These are phyloP conservation scores for Tragopan temminckii DNA, from an alignment of 2,797 vertebrate genomes.

Conservation along the genomic window DNA sequence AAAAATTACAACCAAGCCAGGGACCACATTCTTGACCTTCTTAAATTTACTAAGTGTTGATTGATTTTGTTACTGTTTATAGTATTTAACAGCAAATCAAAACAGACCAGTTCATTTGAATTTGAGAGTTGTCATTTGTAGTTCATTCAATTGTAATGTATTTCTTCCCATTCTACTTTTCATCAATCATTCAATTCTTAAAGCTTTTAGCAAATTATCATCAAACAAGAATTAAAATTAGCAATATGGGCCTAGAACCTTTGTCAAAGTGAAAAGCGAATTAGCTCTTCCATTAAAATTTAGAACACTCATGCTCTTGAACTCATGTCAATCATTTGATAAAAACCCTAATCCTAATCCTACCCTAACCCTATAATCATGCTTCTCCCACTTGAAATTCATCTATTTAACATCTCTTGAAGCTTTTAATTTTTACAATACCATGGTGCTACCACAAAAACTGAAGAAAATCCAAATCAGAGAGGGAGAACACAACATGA, in stretches of 20 bases:
- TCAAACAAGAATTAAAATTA: background rate
- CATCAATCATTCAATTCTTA: background rate
- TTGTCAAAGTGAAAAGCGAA: background rate
- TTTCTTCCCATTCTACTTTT: background rate
- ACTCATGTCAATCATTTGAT: background rate
- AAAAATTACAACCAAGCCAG: slow-evolving; percentile 4
- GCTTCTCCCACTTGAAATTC: background rate
- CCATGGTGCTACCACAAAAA: background rate
- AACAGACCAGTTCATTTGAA: background rate
- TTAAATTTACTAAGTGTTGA: background rate
- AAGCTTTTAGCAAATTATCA: background rate
- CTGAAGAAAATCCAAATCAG: background rate
- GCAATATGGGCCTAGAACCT: background rate
- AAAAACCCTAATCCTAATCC: background rate
- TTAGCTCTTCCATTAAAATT: background rate
- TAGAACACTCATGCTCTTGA: background rate
- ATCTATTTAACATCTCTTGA: background rate
- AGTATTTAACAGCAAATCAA: slow-evolving; percentile 30
- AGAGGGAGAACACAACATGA: background rate
- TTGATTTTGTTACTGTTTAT: slow-evolving; percentile 18
- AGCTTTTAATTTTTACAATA: background rate
- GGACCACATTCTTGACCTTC: background rate
- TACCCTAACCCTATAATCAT: background rate
- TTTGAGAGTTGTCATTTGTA: background rate
- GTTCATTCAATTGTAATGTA: background rate